Evolutionary conservation across 2,113 vertebrate species (phyloP).

Genomic region (Tragulus kanchil): DNA sequence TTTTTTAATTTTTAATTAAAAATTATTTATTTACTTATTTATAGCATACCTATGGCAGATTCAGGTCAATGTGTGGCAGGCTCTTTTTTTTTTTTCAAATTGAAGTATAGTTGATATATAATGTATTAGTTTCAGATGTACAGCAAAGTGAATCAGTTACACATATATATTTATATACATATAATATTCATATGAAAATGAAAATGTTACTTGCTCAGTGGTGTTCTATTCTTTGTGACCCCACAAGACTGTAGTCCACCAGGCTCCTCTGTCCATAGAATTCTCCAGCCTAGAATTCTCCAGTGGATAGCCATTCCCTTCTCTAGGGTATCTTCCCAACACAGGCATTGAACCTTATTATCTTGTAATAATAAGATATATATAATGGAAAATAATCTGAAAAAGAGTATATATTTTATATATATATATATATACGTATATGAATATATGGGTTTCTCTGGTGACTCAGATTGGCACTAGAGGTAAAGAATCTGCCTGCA

Average conservation of each 20-base stretch:
- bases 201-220: neutral
- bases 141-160: neutral
- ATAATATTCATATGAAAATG: neutral
- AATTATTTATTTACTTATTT: too few species aligned
- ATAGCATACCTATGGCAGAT: too few species aligned
- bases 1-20: neutral
- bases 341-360: neutral
- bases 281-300: neutral
- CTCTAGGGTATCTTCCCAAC: too few species aligned
- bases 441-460: too few species aligned
- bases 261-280: neutral
- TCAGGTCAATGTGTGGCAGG: too few species aligned
- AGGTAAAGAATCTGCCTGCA: too few species aligned
- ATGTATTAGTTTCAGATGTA: neutral
- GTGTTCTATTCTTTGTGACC: neutral
- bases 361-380: too few species aligned
- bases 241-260: neutral
- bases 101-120: neutral
- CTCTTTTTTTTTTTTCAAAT: neutral
- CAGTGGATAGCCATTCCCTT: neutral
- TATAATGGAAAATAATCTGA: too few species aligned
- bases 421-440: too few species aligned
- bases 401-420: too few species aligned
- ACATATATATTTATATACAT: neutral
- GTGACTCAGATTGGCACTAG: too few species aligned